Evolutionary conservation across 2,888 invertebrate genomes (phyloP).

Genomic region (Drosophila pseudotakahashii): DNA sequence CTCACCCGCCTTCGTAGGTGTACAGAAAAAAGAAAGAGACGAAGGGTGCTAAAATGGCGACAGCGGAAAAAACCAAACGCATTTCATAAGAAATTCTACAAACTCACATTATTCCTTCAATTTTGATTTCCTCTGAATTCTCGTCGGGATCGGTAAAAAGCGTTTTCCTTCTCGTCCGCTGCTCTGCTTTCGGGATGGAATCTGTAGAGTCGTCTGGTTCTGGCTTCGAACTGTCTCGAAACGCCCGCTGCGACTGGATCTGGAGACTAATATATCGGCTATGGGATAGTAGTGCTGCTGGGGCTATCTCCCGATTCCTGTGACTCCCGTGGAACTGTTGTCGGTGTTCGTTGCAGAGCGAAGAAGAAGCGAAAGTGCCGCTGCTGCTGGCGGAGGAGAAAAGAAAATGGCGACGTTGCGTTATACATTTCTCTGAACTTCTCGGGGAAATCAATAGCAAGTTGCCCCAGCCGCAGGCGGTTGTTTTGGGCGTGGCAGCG

Average conservation of each 20-base stretch:
- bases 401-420: slow-evolving; percentile 83
- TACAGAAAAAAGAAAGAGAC: slow-evolving; percentile 62
- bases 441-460: slow-evolving; percentile 78
- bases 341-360: slow-evolving; percentile 70
- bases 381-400: slow-evolving; percentile 81
- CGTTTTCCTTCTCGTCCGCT: slow-evolving; percentile 66
- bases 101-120: slow-evolving; percentile 81
- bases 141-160: slow-evolving; percentile 74
- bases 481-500: slow-evolving; percentile 48
- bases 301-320: slow-evolving; percentile 45
- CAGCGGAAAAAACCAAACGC: slow-evolving; percentile 59
- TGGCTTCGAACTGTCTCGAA: slow-evolving; percentile 59
- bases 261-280: slow-evolving; percentile 43
- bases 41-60: slow-evolving; percentile 72
- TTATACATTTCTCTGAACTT: slow-evolving; percentile 70
- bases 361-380: slow-evolving; percentile 68
- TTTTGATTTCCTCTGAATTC: slow-evolving; percentile 69
- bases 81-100: slow-evolving; percentile 38
- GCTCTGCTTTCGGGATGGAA: slow-evolving; percentile 53
- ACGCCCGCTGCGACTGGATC: slow-evolving; percentile 58
- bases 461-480: slow-evolving; percentile 72
- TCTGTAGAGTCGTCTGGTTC: slow-evolving; percentile 54
- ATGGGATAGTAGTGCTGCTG: slow-evolving; percentile 47
- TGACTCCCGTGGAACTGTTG: slow-evolving; percentile 71
- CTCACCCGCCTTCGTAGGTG: slow-evolving; percentile 46